Conservation (phyloP, 2,888 invertebrate species). For the Tenthredo mesomela region DNA sequence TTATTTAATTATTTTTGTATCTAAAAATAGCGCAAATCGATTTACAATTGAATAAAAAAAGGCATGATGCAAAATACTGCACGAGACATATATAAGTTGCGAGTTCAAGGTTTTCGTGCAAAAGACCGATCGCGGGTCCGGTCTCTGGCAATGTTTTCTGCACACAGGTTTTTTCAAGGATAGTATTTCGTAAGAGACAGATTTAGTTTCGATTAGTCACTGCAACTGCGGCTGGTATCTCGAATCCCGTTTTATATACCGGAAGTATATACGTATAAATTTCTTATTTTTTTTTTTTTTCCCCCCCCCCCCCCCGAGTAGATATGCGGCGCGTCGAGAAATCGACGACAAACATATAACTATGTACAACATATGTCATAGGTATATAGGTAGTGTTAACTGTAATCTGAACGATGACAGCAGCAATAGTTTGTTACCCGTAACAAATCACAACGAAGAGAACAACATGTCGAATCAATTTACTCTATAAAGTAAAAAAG, state of each 20-base stretch:
- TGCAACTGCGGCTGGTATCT: constrained; percentile 13
- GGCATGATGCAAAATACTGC: constrained; percentile 1
- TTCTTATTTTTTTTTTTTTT: background rate
- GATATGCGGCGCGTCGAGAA: too few relatives aligned
- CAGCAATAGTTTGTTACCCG: background rate
- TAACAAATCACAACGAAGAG: background rate
- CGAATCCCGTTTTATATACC: background rate
- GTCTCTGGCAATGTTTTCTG: background rate
- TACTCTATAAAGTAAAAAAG: background rate
- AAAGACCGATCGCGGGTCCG: background rate
- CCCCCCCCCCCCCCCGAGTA: background rate
- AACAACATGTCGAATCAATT: constrained; percentile 32
- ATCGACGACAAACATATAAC: background rate
- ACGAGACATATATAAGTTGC: background rate
- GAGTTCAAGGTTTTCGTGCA: constrained; percentile 7
- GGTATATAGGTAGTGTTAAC: constrained; percentile 1
- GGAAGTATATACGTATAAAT: constrained; percentile 40
- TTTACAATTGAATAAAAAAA: background rate
- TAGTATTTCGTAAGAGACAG: constrained; percentile 41
- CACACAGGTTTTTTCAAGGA: constrained; percentile 13
- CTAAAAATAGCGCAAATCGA: background rate
- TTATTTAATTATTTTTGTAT: background rate
- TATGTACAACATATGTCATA: background rate
- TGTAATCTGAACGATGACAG: constrained; percentile 36
- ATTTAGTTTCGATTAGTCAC: constrained; percentile 38